Percentiles rank a stretch among this genome's conserved stretches.
Evolutionary conservation across 2,888 invertebrate genomes (phyloP).

Genomic region (Nebria brevicollis): DNA sequence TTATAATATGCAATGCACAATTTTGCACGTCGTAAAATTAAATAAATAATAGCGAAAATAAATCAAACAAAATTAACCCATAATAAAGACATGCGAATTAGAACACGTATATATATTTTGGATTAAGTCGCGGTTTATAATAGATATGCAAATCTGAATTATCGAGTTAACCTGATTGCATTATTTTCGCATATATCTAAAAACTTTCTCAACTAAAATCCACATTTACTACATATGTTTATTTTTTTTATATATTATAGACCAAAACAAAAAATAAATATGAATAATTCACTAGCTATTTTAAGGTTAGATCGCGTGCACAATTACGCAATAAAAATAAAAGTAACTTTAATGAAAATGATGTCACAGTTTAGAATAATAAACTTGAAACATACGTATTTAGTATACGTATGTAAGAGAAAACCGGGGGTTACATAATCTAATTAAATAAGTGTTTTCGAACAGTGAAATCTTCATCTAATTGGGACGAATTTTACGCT

Average conservation of each 20-base stretch:
- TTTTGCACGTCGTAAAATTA: conserved; percentile 28
- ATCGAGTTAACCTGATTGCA: not conserved
- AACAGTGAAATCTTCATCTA: not conserved
- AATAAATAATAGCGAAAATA: conserved; percentile 41
- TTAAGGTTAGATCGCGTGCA: not conserved
- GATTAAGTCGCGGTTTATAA: not conserved
- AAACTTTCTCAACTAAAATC: not conserved
- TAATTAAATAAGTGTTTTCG: not conserved
- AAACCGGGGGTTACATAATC: not conserved
- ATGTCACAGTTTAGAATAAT: not conserved
- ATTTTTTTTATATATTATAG: not conserved
- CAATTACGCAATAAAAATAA: not conserved
- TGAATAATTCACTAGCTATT: not conserved
- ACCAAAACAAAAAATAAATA: not conserved
- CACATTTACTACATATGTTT: not conserved
- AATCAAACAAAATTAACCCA: not conserved
- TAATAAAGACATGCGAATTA: not conserved
- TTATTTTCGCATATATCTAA: not conserved
- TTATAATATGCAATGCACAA: not conserved
- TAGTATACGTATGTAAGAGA: not conserved
- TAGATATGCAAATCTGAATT: not conserved
- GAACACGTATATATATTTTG: not conserved
- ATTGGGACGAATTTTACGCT: not conserved
- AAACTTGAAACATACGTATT: not conserved
- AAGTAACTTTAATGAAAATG: not conserved